Conservation (phyloP, 2,888 invertebrate genomes). For the Julus scanicus region DNA sequence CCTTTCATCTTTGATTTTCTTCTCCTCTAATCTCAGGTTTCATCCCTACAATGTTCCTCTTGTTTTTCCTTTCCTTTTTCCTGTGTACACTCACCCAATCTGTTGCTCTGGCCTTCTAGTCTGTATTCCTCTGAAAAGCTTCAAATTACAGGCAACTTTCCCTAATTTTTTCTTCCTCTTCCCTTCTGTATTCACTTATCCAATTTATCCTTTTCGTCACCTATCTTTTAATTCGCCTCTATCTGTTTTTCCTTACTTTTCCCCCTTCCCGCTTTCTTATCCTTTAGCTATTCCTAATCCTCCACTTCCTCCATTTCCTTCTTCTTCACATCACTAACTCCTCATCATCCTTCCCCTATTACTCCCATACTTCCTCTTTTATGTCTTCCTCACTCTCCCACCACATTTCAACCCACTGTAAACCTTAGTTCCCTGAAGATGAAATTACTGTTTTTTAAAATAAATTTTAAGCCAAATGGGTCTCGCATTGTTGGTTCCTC, state of each 20-base stretch:
- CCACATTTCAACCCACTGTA: neutral
- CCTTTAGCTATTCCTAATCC: too few relatives aligned
- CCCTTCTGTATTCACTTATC: neutral
- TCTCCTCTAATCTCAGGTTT: too few relatives aligned
- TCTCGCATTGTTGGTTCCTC: neutral
- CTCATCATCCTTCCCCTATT: neutral
- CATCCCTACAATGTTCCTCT: too few relatives aligned
- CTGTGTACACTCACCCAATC: too few relatives aligned
- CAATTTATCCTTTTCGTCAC: neutral
- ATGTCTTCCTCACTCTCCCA: neutral
- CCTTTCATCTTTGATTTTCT: too few relatives aligned
- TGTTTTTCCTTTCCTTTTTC: too few relatives aligned
- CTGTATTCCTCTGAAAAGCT: too few relatives aligned
- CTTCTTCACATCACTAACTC: neutral
- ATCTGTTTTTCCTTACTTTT: neutral
- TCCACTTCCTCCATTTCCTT: too few relatives aligned
- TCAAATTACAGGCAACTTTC: neutral
- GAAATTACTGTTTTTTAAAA: slow-evolving; percentile 1
- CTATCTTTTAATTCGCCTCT: neutral
- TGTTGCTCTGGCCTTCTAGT: neutral
- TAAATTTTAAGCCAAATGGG: neutral
- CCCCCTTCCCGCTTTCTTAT: too few relatives aligned
- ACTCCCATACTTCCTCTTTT: neutral
- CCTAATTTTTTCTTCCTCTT: neutral
- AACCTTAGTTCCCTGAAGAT: neutral